Base-by-base conservation (phyloP, 1,140 invertebrate species). In the Pentalonia nigronervosa region DNA sequence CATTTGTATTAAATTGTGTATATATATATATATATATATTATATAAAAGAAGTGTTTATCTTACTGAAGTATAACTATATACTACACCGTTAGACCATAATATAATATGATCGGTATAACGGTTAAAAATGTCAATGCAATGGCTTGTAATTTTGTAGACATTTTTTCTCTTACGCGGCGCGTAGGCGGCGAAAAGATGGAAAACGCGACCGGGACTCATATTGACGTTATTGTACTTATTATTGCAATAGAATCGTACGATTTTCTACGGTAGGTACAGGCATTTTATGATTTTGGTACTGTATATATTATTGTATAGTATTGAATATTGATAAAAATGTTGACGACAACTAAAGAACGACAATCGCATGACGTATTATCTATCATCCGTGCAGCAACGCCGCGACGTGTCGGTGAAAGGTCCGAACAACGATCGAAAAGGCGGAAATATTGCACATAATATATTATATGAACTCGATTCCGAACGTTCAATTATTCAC, bases 401-500 rank as follows among this genome's bases (percentile, higher is more conserved):
- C 30, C 11, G 17, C 30, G 14, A 9, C 41, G 41, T 14, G 4
- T 3, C 30, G 25, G 30, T 8, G 4, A 67, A 67, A 67, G 60
- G 60, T 76, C 60, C 30, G 6, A 17, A 76, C n/a, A 30, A 76
- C 11, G n/a, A 76, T 76, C 60, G n/a, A 76, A 76, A n/a, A 30
- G 60, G n/a, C 30, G 60, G 0, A n/a, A 76, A 89, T 36, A 53
- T 89, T 86, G 11, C 36, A 45, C 76, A 86, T 23, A 84, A 84
- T 84, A 36, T 83, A 11, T 25, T 45, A 45, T 86, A 41, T 6
- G 41, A 23, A 23, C 23, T 20, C 17, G 21, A 83, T 30, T 9
- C 25, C 86, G n/a, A 90, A 90, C 9, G 88, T 50, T 53, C n/a
- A 90, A 50, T 90, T 90, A 83, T 83, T 83, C 17, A 83, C 81